Conservation (phyloP, 2,888 invertebrate genomes). For the Nemotelus nigrinus region DNA sequence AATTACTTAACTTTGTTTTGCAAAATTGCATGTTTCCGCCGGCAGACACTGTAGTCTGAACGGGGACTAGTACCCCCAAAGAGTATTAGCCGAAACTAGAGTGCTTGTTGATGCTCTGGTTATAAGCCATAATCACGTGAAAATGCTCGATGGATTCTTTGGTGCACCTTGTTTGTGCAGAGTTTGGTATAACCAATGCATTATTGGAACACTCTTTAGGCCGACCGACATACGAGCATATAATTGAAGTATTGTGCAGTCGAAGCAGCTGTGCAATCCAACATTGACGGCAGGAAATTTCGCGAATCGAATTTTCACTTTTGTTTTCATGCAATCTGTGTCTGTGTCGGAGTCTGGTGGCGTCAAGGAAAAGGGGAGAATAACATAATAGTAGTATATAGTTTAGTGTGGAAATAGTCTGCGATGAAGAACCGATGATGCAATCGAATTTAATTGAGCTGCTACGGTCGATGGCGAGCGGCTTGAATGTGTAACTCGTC, state of each 20-base stretch:
- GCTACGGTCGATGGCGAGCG: neutral
- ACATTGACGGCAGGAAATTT: neutral
- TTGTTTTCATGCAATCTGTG: neutral
- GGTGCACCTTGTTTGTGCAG: no score
- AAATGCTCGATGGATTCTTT: no score
- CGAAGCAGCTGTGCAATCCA: no score
- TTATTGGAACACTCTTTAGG: no score
- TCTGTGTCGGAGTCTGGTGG: neutral
- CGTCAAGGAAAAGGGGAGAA: no score
- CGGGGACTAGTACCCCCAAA: neutral
- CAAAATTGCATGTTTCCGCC: slow-evolving; percentile 29
- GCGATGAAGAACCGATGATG: slow-evolving; percentile 31
- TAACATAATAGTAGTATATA: neutral
- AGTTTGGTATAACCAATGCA: no score
- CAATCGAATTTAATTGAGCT: slow-evolving; percentile 39
- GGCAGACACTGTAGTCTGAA: neutral
- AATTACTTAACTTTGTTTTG: slow-evolving; percentile 38
- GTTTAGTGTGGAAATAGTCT: slow-evolving; percentile 32
- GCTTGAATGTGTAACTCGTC: no score
- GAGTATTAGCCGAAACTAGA: neutral
- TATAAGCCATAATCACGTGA: no score
- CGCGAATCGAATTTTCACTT: slow-evolving; percentile 5
- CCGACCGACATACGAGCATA: no score
- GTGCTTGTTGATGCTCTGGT: no score
- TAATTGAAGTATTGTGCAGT: no score